Evolutionary conservation across 2,113 vertebrate genomes (phyloP).

Genomic region (Neopipo cinnamomea): DNA sequence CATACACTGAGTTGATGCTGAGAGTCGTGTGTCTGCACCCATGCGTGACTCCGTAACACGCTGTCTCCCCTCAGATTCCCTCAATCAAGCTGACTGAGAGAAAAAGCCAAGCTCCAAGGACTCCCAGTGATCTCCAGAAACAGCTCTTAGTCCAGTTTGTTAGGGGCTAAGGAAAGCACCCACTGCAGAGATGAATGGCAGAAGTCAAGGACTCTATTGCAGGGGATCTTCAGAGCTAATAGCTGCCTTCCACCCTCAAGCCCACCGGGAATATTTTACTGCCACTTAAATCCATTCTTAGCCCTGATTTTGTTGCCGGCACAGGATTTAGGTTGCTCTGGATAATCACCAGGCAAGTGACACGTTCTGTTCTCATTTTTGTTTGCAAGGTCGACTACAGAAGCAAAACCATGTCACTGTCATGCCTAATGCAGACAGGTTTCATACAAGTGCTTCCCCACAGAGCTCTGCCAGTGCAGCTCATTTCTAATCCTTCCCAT

Average conservation of each 20-base stretch:
- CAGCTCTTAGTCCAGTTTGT: neutral
- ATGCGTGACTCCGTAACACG: rapidly evolving
- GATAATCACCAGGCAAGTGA: constrained; percentile 5
- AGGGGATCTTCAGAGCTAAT: neutral
- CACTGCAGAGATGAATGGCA: rapidly evolving
- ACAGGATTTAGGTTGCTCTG: neutral
- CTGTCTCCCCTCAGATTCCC: neutral
- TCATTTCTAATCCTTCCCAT: neutral
- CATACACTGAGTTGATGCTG: neutral
- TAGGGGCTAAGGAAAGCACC: neutral
- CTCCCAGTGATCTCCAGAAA: neutral
- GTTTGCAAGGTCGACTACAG: neutral
- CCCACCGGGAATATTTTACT: neutral
- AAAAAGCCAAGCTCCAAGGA: neutral
- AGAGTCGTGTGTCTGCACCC: neutral
- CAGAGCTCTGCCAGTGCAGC: neutral
- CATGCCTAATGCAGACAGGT: neutral
- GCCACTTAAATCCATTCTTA: neutral
- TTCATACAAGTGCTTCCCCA: neutral
- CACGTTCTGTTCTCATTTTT: neutral
- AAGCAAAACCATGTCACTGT: neutral
- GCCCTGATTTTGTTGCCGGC: neutral
- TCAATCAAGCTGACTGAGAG: neutral
- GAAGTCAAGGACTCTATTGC: neutral
- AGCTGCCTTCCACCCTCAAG: rapidly evolving